phyloP scores from a whole-genome alignment of 2,888 invertebrate genomes.

The Kuschelorhynchus macadamiae region DNA sequence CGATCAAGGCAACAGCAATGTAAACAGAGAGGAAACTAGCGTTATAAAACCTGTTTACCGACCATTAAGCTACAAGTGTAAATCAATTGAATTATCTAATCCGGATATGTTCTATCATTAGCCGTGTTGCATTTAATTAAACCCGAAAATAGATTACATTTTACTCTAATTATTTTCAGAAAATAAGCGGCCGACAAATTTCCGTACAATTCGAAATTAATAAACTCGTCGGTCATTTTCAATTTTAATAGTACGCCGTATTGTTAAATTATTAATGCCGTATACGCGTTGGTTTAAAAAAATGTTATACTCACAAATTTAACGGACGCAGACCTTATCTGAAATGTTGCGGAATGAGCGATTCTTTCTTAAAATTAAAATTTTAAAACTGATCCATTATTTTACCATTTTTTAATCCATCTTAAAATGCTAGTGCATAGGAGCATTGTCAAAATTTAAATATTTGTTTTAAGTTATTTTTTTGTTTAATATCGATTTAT shows the following conservation, averaged over 20 bases:
- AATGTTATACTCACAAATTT: background rate
- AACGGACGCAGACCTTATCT: slow-evolving; percentile 1
- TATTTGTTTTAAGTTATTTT: no score
- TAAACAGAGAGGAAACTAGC: no score
- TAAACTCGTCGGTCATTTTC: slow-evolving; percentile 16
- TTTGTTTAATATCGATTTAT: no score
- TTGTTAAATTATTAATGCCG: background rate
- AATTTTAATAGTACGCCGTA: slow-evolving; percentile 1
- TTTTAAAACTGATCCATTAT: no score
- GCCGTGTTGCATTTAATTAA: slow-evolving; percentile 34
- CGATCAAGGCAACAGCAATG: no score
- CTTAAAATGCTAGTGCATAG: no score
- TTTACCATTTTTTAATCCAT: no score
- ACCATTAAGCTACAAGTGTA: background rate
- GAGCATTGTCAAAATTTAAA: no score
- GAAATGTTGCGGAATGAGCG: background rate
- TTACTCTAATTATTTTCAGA: slow-evolving; percentile 27
- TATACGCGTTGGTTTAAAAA: background rate
- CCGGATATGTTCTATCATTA: slow-evolving; percentile 33
- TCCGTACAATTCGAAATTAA: slow-evolving; percentile 16
- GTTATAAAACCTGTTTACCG: no score
- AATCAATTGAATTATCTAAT: slow-evolving; percentile 37
- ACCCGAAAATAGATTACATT: slow-evolving; percentile 21
- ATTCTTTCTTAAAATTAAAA: no score
- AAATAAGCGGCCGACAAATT: slow-evolving; percentile 28